These are phyloP conservation scores for Cairina moschata DNA, from an alignment of 2,113 vertebrate genomes.

Conservation along the genomic window DNA sequence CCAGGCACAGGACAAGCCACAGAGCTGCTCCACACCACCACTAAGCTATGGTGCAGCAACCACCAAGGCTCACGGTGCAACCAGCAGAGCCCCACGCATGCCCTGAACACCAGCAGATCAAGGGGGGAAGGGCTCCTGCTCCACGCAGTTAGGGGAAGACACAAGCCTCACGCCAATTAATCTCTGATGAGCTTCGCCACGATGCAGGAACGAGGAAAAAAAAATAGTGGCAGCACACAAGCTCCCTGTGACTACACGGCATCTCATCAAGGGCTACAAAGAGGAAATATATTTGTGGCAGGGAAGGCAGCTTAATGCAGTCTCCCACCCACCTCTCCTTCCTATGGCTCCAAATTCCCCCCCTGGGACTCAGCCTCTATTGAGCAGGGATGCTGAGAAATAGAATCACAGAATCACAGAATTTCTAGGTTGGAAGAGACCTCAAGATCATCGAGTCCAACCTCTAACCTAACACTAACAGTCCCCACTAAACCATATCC, in stretches of 20 bases:
- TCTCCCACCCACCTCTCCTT: constrained; percentile 50
- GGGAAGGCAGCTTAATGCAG: not conserved
- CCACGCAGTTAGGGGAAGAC: not conserved
- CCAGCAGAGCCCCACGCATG: not conserved
- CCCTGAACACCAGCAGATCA: fast-evolving
- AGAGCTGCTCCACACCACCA: not conserved
- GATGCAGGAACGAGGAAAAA: constrained; percentile 6
- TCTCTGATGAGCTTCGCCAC: constrained; percentile 2
- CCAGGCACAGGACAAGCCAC: not conserved
- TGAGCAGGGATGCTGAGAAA: not conserved
- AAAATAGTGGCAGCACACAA: not conserved
- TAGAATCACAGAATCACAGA: too few relatives aligned
- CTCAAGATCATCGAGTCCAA: too few relatives aligned
- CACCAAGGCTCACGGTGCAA: not conserved
- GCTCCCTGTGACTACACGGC: not conserved
- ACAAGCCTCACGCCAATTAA: not conserved
- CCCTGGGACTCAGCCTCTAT: fast-evolving
- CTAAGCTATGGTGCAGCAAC: not conserved
- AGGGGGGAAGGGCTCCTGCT: not conserved
- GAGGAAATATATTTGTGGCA: constrained; percentile 24
- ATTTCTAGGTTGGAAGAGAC: too few relatives aligned
- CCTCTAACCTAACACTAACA: too few relatives aligned
- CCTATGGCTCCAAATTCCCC: not conserved
- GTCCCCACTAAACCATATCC: too few relatives aligned
- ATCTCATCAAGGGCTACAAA: not conserved